Percentiles rank a stretch among this genome's conserved stretches.
Conservation (phyloP, 1,140 invertebrate genomes). For the Cyclina sinensis region DNA sequence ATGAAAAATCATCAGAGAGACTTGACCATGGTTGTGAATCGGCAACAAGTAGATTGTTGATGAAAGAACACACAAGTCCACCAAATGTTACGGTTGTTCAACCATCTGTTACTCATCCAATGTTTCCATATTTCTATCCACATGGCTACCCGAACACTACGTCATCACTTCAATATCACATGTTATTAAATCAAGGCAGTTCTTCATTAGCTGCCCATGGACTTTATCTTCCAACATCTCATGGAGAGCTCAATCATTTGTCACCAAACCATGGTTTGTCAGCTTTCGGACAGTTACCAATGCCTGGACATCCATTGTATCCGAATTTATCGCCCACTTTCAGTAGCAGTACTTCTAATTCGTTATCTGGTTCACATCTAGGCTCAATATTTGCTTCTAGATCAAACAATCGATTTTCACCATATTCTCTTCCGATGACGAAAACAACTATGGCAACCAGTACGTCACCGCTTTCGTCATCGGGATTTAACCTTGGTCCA, state of each 20-base stretch:
- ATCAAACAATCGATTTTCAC: constrained; percentile 91
- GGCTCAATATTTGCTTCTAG: constrained; percentile 79
- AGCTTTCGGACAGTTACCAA: constrained; percentile 70
- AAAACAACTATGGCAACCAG: constrained; percentile 83
- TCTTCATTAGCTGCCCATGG: constrained; percentile 71
- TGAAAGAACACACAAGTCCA: constrained; percentile 76
- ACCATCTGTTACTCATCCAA: constrained; percentile 80
- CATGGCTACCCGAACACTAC: constrained; percentile 70
- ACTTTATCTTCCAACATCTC: constrained; percentile 73
- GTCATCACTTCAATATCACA: constrained; percentile 71
- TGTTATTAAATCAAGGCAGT: constrained; percentile 73
- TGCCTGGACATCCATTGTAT: constrained; percentile 75
- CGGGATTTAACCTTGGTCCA: constrained; percentile 87
- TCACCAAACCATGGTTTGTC: constrained; percentile 73
- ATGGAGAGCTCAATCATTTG: constrained; percentile 73
- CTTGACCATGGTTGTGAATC: constrained; percentile 29
- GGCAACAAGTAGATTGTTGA: constrained; percentile 51
- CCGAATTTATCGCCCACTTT: constrained; percentile 73
- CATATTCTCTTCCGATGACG: constrained; percentile 92
- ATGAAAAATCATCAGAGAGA: constrained; percentile 47
- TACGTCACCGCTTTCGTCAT: constrained; percentile 80
- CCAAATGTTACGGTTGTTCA: constrained; percentile 83
- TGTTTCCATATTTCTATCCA: constrained; percentile 83
- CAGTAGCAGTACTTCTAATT: constrained; percentile 64
- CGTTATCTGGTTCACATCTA: constrained; percentile 66